Percentiles rank a stretch among this genome's conserved stretches.
These are phyloP conservation scores for Philypnodon macrostomus DNA, from an alignment of 2,797 vertebrate genomes.

Conservation along the genomic window DNA sequence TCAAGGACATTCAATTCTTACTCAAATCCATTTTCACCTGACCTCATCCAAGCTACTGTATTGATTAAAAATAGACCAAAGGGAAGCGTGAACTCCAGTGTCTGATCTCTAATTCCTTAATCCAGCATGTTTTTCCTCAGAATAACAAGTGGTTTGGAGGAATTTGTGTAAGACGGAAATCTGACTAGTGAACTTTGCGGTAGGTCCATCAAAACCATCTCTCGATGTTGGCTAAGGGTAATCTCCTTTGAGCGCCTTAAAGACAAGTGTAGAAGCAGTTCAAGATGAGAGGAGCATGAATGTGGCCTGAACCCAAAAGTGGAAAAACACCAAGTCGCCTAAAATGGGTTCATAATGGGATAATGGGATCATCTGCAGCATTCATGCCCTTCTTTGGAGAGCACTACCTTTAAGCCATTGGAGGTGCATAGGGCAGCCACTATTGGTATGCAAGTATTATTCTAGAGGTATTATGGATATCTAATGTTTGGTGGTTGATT, in stretches of 20 bases:
- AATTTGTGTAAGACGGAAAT: constrained; percentile 14
- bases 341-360: constrained; percentile 57
- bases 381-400: constrained; percentile 68
- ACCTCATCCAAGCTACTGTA: not conserved
- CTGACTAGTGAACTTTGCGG: constrained; percentile 4
- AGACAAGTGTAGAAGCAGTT: constrained; percentile 19
- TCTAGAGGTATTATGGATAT: not conserved
- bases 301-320: constrained; percentile 22
- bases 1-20: too few relatives aligned
- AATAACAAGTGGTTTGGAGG: constrained; percentile 9
- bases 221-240: constrained; percentile 11
- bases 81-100: not conserved
- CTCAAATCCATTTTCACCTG: not conserved
- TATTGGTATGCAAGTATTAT: not conserved
- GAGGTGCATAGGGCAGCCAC: not conserved
- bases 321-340: constrained; percentile 57
- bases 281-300: constrained; percentile 17
- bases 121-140: not conserved
- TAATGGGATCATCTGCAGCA: constrained; percentile 39
- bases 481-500: too few relatives aligned
- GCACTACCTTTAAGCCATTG: constrained; percentile 15
- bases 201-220: constrained; percentile 4
- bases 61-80: constrained; percentile 10
- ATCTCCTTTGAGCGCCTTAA: constrained; percentile 28
- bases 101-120: constrained; percentile 2